Percentiles rank a stretch among this genome's conserved stretches.
phyloP scores from a whole-genome alignment of 2,888 invertebrate genomes.

The Drosophila ustulata region DNA sequence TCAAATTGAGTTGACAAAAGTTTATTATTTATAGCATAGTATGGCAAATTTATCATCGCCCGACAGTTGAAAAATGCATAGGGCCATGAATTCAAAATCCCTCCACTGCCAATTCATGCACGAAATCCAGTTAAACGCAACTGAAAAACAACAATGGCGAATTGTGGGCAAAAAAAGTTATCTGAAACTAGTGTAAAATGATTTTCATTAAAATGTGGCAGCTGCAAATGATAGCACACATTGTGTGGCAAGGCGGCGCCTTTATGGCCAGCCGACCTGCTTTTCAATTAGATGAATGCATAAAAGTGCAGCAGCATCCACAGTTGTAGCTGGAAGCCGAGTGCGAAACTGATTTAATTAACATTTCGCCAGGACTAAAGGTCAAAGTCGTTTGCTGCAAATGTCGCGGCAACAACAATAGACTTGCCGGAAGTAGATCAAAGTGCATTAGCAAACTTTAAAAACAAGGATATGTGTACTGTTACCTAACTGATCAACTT shows the following conservation, averaged over 20 bases:
- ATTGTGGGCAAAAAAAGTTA: neutral
- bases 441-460: neutral
- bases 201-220: constrained; percentile 22
- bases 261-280: constrained; percentile 16
- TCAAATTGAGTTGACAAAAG: constrained; percentile 26
- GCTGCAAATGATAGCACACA: constrained; percentile 37
- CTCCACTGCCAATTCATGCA: constrained; percentile 40
- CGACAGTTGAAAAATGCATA: constrained; percentile 42
- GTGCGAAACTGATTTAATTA: constrained; percentile 52
- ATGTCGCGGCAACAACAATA: constrained; percentile 13
- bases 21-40: neutral
- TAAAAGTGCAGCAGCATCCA: constrained; percentile 33
- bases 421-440: neutral
- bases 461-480: no score
- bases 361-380: constrained; percentile 34
- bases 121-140: constrained; percentile 14
- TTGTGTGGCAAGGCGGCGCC: neutral
- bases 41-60: constrained; percentile 25
- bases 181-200: constrained; percentile 18
- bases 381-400: constrained; percentile 26
- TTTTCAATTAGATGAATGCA: constrained; percentile 51
- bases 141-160: neutral
- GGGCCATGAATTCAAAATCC: constrained; percentile 37
- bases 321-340: constrained; percentile 1
- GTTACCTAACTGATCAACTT: no score